Evolutionary conservation across 2,113 vertebrate genomes (phyloP), one percentile per base, ranked within the genome.

Genomic region (Orycteropus afer): DNA sequence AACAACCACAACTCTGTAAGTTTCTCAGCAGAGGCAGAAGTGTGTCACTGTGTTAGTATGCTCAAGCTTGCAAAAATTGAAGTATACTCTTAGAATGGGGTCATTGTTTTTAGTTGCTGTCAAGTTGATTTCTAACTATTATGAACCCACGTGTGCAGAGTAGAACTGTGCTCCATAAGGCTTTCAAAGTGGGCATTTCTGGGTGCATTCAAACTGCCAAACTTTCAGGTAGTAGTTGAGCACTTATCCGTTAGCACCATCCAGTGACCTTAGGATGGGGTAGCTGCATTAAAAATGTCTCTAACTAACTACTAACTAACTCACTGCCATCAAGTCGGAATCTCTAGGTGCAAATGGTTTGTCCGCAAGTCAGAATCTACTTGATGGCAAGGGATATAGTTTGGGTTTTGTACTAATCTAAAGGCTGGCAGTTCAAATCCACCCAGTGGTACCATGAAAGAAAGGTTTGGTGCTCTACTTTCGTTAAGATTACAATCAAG

Each of bases 1-100:
- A 42, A 69, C 67, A 29, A 45, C 34, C 2, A 9, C 9, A 47
- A 0, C 32, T 5, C 65, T 4, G 0, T 0, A 20, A 53, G 23
- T 2, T 22, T 5, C 71, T 45, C 57, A 2, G 22, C 11, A 23
- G 23, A 32, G 13, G 20, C 34, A 2, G 55, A 59, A 37, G 51
- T 15, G 20, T 11, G n/a, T 45, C 63, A 32, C 42, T 71, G 69
- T 25, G 2, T 49, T 8, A 37, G 74, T 18, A 47, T 55, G 51
- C 17, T 93, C 40, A 37, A 37, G 34, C 27, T 57, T 49, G 11
- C 71, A 40, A 53, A 67, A 53, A 12, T 2, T 1, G 11, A 82
- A 91, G 27, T 63, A 42, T 53, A 13, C 25, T 20, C 2, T 37
- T n/a, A 40, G 23, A 27, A 32, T 25, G 1, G 7, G 10, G 29